Percentiles rank a stretch among this genome's conserved stretches.
These are phyloP conservation scores for Catharus ustulatus DNA, from an alignment of 2,797 vertebrate species.

Conservation along the genomic window DNA sequence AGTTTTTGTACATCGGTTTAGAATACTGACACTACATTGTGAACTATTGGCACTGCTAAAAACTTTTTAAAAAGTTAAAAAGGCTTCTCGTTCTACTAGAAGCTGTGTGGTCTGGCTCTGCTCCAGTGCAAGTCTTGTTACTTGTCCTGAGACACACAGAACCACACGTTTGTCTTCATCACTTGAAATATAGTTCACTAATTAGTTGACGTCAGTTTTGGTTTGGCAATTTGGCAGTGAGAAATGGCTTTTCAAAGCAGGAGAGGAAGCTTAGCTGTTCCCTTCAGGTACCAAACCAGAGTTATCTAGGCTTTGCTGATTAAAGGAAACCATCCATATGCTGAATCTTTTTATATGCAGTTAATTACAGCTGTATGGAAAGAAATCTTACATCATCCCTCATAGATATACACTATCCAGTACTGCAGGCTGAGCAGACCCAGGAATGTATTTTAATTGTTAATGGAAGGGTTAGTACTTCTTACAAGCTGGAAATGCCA, in stretches of 20 bases:
- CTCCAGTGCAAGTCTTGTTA: neutral
- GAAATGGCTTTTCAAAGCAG: neutral
- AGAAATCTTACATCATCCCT: constrained; percentile 11
- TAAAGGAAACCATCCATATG: constrained; percentile 19
- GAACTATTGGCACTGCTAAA: neutral
- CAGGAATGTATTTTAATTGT: constrained; percentile 44
- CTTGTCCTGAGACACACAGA: neutral
- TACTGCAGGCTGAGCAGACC: constrained; percentile 55
- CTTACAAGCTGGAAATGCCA: constrained; percentile 42
- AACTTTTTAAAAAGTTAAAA: neutral
- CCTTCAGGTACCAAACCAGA: neutral
- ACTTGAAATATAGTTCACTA: neutral
- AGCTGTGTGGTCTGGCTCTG: neutral
- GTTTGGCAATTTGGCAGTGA: neutral
- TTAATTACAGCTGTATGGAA: neutral
- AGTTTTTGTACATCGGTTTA: neutral
- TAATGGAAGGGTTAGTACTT: constrained; percentile 31
- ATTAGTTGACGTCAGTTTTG: neutral
- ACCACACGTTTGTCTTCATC: neutral
- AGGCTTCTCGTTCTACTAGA: neutral
- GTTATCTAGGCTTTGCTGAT: constrained; percentile 25
- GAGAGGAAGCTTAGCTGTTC: neutral
- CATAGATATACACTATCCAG: neutral
- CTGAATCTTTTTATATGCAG: neutral
- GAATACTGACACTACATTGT: neutral